Base-by-base conservation (phyloP, 2,797 vertebrate genomes). In the Pogoniulus pusillus region DNA sequence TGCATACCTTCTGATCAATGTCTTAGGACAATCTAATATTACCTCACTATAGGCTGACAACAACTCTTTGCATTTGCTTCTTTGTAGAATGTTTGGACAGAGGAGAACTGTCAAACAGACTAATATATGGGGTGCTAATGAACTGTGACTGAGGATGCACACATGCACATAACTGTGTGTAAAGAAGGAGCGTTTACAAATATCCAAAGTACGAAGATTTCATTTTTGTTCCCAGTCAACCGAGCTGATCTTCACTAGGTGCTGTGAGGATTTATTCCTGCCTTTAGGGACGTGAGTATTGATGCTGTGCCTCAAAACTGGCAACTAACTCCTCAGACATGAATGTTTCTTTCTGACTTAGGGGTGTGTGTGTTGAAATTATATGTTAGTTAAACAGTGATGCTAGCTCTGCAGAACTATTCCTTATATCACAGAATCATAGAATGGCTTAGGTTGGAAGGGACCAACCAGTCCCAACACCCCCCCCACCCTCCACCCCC, bases 1-100 rank as follows among this genome's bases (percentile, higher is more conserved):
- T 97, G 96, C 96, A 90, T 95, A 85, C 65, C 57, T 97, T 97
- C 97, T 97, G 96, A 98, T 98, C 96, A 93, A 96, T 97, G 96
- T 95, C 95, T 97, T 91, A 64, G 94, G 93, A 95, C 85, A 91
- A 85, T 87, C 80, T 73, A 87, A 85, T 97, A 97, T 95, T 96
- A 81, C 96, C 95, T 93, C 64, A 82, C 85, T 81, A 89, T 93
- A 94, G 93, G 88, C 89, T 93, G 92, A 74, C 43, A 89, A 57
- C 69, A 70, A 65, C 47, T 65, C 64, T 91, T 82, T 51, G 45
- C 70, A 24, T 79, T 59, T 74, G 9, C 86, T 89, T 93, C 49
- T 93, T 78, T 85, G n/a, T 45, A 83, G 32, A 76, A 65, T 94
- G 81, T 23, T 86, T 93, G 49, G 34, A 22, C 4, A 10, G 13